Base-by-base conservation (phyloP, 2,888 invertebrate species). In the Drosophila austrosaltans region DNA sequence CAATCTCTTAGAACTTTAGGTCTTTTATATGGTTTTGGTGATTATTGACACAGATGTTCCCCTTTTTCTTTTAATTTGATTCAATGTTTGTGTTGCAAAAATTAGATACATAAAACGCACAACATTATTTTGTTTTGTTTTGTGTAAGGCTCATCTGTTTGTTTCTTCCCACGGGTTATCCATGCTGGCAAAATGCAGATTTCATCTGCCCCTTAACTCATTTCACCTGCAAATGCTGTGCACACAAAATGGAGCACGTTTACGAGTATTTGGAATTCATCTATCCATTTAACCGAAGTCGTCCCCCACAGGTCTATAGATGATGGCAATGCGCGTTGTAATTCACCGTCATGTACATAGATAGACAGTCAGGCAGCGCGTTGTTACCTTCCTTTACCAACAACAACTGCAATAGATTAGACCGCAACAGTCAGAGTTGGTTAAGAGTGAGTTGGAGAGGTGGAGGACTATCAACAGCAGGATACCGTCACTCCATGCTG, bases 201-300 rank as follows among this genome's bases (percentile, higher is more conserved):
- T 62, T 12, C 44, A 63, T 25, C 30, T 60, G 42, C 22, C 7
- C n/a, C 39, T 32, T 4, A 20, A 60, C 25, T 4, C 22, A 39
- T 77, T 56, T 66, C 78, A 56, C 77, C 63, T 76, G 75, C 72
- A 87, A 87, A 87, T 82, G 78, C 82, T 66, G 61, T 42, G 69
- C 32, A 79, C 72, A 70, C 66, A 64, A 82, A 82, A 75, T 84
- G 66, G 48, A 63, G 80, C 82, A 87, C 85, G 85, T 79, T 69
- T 79, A 87, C 85, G 85, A 80, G 65, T 78, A 60, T 62, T 67
- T 73, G 62, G 39, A 61, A 60, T 66, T 40, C 60, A 44, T 22
- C 32, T 32, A 32, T 58, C 70, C 57, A 30, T 56, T 20, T 28
- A 53, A 22, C 69, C 42, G n/a, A 36, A 32, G 42, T 28, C 58